phyloP scores from a whole-genome alignment of 2,113 vertebrate species.

The Larimichthys crocea region DNA sequence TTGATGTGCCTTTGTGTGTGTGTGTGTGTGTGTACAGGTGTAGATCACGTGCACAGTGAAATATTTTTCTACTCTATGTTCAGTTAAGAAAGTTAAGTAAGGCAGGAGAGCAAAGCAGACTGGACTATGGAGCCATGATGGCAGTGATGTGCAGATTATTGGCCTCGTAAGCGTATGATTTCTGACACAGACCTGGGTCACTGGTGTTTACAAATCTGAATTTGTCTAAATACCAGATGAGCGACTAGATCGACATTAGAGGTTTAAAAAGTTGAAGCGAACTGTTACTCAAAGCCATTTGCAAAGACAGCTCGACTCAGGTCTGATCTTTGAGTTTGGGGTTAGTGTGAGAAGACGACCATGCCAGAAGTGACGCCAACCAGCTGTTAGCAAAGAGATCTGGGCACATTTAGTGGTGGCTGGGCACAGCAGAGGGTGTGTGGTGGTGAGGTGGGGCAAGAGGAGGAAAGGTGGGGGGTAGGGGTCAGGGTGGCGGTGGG shows the following conservation, averaged over 20 bases:
- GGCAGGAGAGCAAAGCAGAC: constrained; percentile 28
- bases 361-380: constrained; percentile 56
- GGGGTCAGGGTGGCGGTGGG: constrained; percentile 26
- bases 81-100: constrained; percentile 3
- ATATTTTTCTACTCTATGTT: constrained; percentile 3
- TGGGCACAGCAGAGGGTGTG: constrained; percentile 58
- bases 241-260: constrained; percentile 1
- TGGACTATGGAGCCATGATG: constrained; percentile 21
- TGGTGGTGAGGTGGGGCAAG: constrained; percentile 61
- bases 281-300: neutral
- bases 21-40: constrained; percentile 36
- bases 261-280: constrained; percentile 36
- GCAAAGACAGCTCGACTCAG: constrained; percentile 39
- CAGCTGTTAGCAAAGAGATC: constrained; percentile 26
- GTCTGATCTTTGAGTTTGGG: constrained; percentile 48
- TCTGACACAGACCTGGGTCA: constrained; percentile 48
- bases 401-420: constrained; percentile 54
- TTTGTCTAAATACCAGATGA: constrained; percentile 1
- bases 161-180: constrained; percentile 12
- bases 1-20: constrained; percentile 9
- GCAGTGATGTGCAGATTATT: constrained; percentile 28
- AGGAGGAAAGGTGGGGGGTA: neutral
- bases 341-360: constrained; percentile 64
- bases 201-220: constrained; percentile 18
- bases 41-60: constrained; percentile 1